Base-by-base conservation (phyloP, 2,113 vertebrate genomes). In the Melanocharis versteri region DNA sequence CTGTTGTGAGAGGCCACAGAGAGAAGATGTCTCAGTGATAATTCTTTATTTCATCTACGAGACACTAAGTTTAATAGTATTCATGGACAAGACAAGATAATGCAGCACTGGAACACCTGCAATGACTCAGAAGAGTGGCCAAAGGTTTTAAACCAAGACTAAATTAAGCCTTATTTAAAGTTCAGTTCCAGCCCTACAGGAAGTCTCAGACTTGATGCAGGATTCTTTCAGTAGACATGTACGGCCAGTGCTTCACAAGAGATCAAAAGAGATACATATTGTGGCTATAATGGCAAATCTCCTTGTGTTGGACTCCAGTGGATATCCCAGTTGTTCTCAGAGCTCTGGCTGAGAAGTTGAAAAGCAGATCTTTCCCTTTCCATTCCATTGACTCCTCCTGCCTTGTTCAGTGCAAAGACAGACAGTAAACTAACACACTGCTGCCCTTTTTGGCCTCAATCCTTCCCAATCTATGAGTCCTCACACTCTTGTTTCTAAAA, bases 381-480 rank as follows among this genome's bases (percentile, higher is more conserved):
- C 44, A 44, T 71, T 68, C 53, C 66, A 12, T 5, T 76, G 66
- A 13, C 53, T 70, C n/a, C 31, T 72, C 28, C 66, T 70, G 42
- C 60, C 56, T 23, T 40, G 31, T 58, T 60, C 73, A 54, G 28
- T 45, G 53, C 70, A 69, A 60, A 53, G 48, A 22, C 8, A 50
- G 57, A 10, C 61, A 33, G 37, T 3, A 13, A 35, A 8, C 40
- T 3, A 22, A 54, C 14, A 50, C 54, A 31, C 10, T 53, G 54
- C 31, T 33, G 42, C 45, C 47, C 65, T 28, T 78, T 9, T 30
- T 23, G 39, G 22, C 75, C 53, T 53, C 56, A 50, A 1, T 11
- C 22, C 60, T 65, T 72, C 61, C 66, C 65, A n/a, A 0, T 5
- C 28, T 5, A 3, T 0, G 2, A 79, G 17, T 23, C 35, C 78